Conservation (phyloP, 2,113 vertebrate genomes). For the Lichenostomus cassidix region DNA sequence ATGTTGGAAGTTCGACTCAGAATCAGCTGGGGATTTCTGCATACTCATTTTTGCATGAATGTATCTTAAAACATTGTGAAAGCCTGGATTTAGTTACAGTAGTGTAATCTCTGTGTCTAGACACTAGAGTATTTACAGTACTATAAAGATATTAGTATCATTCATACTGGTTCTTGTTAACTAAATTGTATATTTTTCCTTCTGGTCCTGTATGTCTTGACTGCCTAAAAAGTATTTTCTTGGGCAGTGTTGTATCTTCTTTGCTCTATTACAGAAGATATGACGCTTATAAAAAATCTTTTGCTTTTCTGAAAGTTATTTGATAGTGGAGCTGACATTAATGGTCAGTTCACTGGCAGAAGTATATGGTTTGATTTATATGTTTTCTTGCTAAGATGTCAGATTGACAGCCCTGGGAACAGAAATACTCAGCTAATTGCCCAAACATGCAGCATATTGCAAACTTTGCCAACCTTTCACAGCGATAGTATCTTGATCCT, state of each 20-base stretch:
- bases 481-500: background rate
- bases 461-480: conserved; percentile 47
- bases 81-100: background rate
- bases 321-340: background rate
- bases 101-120: background rate
- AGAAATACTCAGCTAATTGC: conserved; percentile 36
- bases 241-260: background rate
- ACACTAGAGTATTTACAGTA: background rate
- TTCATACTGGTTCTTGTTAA: background rate
- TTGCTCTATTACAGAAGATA: background rate
- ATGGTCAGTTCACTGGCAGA: background rate
- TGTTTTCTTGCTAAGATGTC: conserved; percentile 26
- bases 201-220: background rate
- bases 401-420: conserved; percentile 45
- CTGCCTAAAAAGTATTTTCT: background rate
- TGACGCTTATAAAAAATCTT: background rate
- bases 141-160: background rate
- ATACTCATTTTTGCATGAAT: background rate
- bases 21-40: background rate
- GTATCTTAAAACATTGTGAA: background rate
- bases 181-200: background rate
- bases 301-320: background rate
- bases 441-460: conserved; percentile 20
- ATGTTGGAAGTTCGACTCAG: background rate
- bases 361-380: conserved; percentile 20